Base-by-base conservation (phyloP, 2,888 invertebrate species). In the Plagodis dolabraria region DNA sequence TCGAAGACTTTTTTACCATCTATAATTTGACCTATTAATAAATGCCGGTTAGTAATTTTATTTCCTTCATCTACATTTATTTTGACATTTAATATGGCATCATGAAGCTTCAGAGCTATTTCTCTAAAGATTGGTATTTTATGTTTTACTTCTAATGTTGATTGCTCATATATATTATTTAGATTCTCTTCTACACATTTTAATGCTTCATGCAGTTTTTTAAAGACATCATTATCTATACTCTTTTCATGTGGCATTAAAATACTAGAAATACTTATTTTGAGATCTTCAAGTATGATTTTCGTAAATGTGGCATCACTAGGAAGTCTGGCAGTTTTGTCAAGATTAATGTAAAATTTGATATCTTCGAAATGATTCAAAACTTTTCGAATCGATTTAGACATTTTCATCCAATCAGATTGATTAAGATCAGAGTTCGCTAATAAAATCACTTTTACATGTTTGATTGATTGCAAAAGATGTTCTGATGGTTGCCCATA, bases 361-460 rank as follows among this genome's bases (percentile, higher is more conserved):
- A 92, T 83, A 67, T 92, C 92, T 71, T 91, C 92, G 64, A 92
- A 92, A 73, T 92, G 90, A 69, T 90, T 90, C 6, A 91, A 72
- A 33, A 85, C 77, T 56, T 83, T 87, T 1, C 92, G 79, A 50
- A 92, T 60, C 9, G 80, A 80, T 63, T 87, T 88, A 0, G 86
- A 80, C 42, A 87, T 66, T 10, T 65, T 72, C 64, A 83, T 87
- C 79, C 83, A 87, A 40, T 71, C 70, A 11, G 34, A 38, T 64
- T 76, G 78, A 45, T 72, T 60, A 2, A 54, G 33, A 7, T 70
- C 67, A n/a, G 73, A 65, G 10, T 62, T 57, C 12, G 70, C 57
- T 22, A 66, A 68, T 8, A 68, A 60, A 56, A 91, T 69, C 6
- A 44, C 2, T 33, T 69, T 61, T 11, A 87, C 47, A 71, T 82